phyloP scores from a whole-genome alignment of 2,113 vertebrate genomes.

The Heterocephalus glaber region DNA sequence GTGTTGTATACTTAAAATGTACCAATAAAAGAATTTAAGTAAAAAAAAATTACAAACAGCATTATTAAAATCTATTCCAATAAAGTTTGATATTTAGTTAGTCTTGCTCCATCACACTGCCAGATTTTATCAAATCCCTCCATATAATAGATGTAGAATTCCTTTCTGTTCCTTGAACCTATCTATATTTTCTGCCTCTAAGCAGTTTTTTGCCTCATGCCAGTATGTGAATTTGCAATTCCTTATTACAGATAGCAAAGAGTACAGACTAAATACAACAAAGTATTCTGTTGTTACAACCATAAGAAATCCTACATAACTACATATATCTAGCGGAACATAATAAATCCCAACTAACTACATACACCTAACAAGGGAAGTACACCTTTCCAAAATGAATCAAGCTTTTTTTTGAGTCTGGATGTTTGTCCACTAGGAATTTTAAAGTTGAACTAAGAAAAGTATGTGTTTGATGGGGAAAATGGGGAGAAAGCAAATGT shows the following conservation, averaged over 20 bases:
- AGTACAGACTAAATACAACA: not conserved
- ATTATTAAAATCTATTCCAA: conserved; percentile 25
- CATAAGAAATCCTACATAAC: not conserved
- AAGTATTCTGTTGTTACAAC: not conserved
- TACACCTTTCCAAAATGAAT: not conserved
- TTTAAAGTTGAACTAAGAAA: not conserved
- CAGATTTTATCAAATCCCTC: not conserved
- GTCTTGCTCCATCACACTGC: not conserved
- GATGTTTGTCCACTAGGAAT: not conserved
- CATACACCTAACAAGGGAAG: not conserved
- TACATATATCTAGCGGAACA: not conserved
- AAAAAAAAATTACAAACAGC: too few relatives aligned
- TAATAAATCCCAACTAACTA: not conserved
- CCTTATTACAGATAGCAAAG: not conserved
- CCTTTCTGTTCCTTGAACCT: not conserved
- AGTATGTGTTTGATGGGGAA: not conserved
- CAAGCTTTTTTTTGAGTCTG: not conserved
- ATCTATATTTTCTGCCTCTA: not conserved
- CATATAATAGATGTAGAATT: not conserved
- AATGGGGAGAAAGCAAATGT: not conserved
- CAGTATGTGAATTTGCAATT: not conserved
- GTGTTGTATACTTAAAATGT: too few relatives aligned
- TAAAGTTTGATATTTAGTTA: not conserved
- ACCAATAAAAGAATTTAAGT: too few relatives aligned
- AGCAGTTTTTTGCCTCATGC: not conserved